A percentile compares a stretch with the other conserved stretches of the same genome.
Evolutionary conservation across 2,888 invertebrate species (phyloP).

Genomic region (Catonia carolina): DNA sequence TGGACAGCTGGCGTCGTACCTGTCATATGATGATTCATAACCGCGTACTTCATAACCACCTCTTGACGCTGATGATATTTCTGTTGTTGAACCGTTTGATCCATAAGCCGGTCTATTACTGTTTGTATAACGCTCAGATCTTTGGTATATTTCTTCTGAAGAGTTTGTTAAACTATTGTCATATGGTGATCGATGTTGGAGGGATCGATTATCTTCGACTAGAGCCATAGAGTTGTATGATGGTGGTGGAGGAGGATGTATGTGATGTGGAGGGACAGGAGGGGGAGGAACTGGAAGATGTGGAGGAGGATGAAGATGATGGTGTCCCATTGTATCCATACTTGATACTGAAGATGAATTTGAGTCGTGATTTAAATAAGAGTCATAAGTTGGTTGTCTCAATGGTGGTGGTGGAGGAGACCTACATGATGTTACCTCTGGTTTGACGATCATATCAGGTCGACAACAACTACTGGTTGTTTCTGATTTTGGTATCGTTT

Average conservation of each 20-base stretch:
- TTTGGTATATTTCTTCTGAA: slow-evolving; percentile 43
- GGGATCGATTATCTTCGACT: slow-evolving; percentile 18
- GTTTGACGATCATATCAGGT: slow-evolving; percentile 28
- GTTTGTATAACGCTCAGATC: slow-evolving; percentile 27
- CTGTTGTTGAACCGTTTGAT: slow-evolving; percentile 8
- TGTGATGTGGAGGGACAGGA: slow-evolving; percentile 38
- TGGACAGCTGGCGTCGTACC: slow-evolving; percentile 49
- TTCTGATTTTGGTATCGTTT: slow-evolving; percentile 62
- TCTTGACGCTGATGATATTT: slow-evolving; percentile 37
- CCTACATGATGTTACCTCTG: slow-evolving; percentile 27
- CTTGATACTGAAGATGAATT: slow-evolving; percentile 61
- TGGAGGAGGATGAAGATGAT: slow-evolving; percentile 45
- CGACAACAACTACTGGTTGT: slow-evolving; percentile 15
- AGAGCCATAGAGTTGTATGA: slow-evolving; percentile 40
- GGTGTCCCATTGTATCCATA: slow-evolving; percentile 54
- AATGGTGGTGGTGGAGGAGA: slow-evolving; percentile 27
- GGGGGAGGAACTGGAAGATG: slow-evolving; percentile 47
- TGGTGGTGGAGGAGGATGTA: slow-evolving; percentile 43
- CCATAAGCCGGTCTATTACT: slow-evolving; percentile 40
- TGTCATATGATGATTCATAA: slow-evolving; percentile 51
- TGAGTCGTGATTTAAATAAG: slow-evolving; percentile 62
- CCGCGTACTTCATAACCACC: slow-evolving; percentile 44
- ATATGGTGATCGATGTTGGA: slow-evolving; percentile 31
- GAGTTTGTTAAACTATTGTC: slow-evolving; percentile 28
- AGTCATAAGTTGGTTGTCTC: slow-evolving; percentile 27